A percentile compares a stretch with the other conserved stretches of the same genome.
Conservation (phyloP, 2,797 vertebrate species). For the Tadarida brasiliensis region DNA sequence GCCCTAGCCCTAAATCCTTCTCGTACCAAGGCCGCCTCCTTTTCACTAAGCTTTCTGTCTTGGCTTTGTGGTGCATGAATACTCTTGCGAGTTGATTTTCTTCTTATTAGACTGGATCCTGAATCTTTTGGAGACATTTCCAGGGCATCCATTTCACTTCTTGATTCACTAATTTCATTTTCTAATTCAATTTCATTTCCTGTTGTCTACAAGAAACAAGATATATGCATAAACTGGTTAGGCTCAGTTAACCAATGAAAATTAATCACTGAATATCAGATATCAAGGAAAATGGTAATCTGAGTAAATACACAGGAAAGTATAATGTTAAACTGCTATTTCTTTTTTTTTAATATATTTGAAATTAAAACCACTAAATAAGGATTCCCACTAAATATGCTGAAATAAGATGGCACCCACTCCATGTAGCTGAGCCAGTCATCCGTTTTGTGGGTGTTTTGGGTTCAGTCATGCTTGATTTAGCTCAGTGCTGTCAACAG, state of each 20-base stretch:
- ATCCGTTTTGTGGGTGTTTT: background rate
- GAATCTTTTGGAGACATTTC: constrained; percentile 42
- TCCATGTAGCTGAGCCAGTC: background rate
- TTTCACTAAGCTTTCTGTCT: constrained; percentile 63
- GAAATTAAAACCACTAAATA: background rate
- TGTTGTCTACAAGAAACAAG: constrained; percentile 80
- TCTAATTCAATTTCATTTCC: constrained; percentile 82
- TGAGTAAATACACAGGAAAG: background rate
- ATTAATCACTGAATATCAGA: background rate
- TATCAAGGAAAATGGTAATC: constrained; percentile 45
- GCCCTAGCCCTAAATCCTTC: background rate
- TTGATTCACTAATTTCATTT: background rate
- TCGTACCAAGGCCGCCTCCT: constrained; percentile 65
- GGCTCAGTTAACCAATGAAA: background rate
- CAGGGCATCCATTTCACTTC: background rate
- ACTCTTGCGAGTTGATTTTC: constrained; percentile 83
- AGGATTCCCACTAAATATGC: background rate
- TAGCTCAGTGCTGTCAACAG: background rate
- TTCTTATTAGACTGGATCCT: constrained; percentile 80
- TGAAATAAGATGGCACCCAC: background rate
- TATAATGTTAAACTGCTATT: background rate
- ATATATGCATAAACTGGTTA: background rate
- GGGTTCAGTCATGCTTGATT: background rate
- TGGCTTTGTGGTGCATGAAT: constrained; percentile 66
- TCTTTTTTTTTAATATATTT: background rate